phyloP scores from a whole-genome alignment of 2,888 invertebrate genomes.

The Zele albiditarsus region DNA sequence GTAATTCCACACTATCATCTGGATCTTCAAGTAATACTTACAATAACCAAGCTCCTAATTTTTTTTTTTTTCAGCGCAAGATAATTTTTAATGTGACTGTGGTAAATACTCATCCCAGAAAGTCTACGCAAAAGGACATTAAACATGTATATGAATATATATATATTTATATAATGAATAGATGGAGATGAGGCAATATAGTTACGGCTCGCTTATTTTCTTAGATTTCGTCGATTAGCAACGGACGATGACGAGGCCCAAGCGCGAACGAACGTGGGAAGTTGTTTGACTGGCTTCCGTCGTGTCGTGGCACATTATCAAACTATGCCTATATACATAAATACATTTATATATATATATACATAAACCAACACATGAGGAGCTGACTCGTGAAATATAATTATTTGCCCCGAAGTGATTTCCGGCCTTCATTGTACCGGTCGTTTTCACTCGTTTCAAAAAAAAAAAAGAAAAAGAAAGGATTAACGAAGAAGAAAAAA shows the following conservation, averaged over 20 bases:
- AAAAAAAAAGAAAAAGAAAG: not conserved
- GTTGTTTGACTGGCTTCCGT: constrained; percentile 44
- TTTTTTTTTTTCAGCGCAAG: no score
- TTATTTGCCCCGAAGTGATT: constrained; percentile 30
- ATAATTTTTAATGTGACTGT: not conserved
- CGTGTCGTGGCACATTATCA: constrained; percentile 28
- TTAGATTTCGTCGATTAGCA: constrained; percentile 62
- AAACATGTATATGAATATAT: not conserved
- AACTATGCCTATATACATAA: constrained; percentile 24
- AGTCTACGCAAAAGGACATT: not conserved
- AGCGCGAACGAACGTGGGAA: constrained; percentile 59
- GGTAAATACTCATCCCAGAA: not conserved
- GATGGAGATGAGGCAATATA: constrained; percentile 32
- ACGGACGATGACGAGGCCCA: constrained; percentile 48
- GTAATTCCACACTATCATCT: no score
- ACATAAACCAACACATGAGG: not conserved
- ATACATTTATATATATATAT: constrained; percentile 17
- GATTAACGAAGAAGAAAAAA: not conserved
- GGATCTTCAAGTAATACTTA: no score
- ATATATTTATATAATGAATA: constrained; percentile 3
- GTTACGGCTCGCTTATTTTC: constrained; percentile 49
- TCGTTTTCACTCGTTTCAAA: constrained; percentile 5
- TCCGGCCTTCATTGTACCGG: constrained; percentile 22
- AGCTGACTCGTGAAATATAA: constrained; percentile 28
- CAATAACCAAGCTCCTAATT: no score